These are phyloP conservation scores for Coranthus polyacanthus DNA, from an alignment of 2,797 vertebrate species.

Conservation along the genomic window DNA sequence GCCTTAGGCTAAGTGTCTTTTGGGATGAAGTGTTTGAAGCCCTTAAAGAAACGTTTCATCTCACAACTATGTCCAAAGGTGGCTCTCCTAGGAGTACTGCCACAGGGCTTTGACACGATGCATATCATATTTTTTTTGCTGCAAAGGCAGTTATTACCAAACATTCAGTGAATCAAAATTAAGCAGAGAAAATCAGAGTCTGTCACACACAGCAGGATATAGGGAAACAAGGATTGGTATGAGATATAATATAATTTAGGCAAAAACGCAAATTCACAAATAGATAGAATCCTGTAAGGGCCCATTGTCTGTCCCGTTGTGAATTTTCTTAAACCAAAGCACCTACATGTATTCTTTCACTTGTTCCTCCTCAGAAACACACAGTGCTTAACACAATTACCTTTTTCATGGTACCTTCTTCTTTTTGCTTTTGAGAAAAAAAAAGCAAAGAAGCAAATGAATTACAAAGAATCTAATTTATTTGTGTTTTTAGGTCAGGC, in stretches of 20 bases:
- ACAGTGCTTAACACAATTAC: too few relatives aligned
- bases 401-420: too few relatives aligned
- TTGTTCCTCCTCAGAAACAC: background rate
- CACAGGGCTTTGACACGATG: background rate
- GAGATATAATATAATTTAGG: slow-evolving; percentile 5
- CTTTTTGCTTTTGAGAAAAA: background rate
- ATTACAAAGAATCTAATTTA: too few relatives aligned
- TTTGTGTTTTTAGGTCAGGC: too few relatives aligned
- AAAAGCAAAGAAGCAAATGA: too few relatives aligned
- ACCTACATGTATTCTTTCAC: background rate
- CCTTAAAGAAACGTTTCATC: too few relatives aligned
- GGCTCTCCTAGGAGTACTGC: slow-evolving; percentile 21
- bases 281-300: slow-evolving; percentile 17
- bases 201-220: slow-evolving; percentile 10
- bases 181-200: slow-evolving; percentile 24
- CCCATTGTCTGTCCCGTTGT: background rate
- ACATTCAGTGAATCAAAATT: slow-evolving; percentile 12
- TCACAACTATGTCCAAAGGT: slow-evolving; percentile 32
- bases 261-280: slow-evolving; percentile 17
- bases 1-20: slow-evolving; percentile 7
- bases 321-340: background rate
- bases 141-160: slow-evolving; percentile 7
- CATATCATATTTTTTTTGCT: slow-evolving; percentile 21
- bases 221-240: slow-evolving; percentile 19
- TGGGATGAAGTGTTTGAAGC: slow-evolving; percentile 21